Evolutionary conservation across 2,113 vertebrate genomes (phyloP).

Genomic region (Pungitius pungitius): DNA sequence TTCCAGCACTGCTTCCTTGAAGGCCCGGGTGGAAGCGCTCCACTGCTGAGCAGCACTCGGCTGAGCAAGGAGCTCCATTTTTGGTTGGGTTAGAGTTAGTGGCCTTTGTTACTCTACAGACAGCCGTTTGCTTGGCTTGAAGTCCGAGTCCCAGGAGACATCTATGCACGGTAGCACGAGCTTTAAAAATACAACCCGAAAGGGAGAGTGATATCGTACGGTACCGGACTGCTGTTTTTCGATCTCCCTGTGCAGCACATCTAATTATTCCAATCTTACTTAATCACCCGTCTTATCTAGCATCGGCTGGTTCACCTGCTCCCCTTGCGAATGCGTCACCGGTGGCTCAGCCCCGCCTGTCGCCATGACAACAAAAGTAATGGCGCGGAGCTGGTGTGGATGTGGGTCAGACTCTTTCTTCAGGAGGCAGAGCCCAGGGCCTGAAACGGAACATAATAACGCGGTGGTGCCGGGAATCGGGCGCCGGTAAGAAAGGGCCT

Average conservation of each 20-base stretch:
- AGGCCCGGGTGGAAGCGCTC: neutral
- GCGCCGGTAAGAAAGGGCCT: conserved; percentile 35
- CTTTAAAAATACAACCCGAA: neutral
- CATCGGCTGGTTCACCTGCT: conserved; percentile 30
- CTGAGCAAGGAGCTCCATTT: neutral
- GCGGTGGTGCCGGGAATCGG: conserved; percentile 36
- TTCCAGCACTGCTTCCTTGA: neutral
- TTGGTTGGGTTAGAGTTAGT: neutral
- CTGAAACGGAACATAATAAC: conserved; percentile 64
- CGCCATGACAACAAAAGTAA: conserved; percentile 54
- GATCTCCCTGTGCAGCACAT: neutral
- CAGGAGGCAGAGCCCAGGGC: conserved; percentile 57
- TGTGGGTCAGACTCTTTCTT: conserved; percentile 67
- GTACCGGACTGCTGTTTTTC: neutral
- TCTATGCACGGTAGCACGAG: neutral
- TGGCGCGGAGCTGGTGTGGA: conserved; percentile 52
- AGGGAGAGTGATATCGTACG: neutral
- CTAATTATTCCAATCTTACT: conserved; percentile 26
- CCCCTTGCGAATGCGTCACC: neutral
- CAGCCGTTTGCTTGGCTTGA: neutral
- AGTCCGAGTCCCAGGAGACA: neutral
- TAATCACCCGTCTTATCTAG: conserved; percentile 22
- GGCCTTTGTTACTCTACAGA: neutral
- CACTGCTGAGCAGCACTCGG: neutral
- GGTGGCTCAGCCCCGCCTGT: neutral